Percentiles rank a stretch among this genome's conserved stretches.
phyloP scores from a whole-genome alignment of 2,888 invertebrate genomes.

The Crossocerus cetratus region DNA sequence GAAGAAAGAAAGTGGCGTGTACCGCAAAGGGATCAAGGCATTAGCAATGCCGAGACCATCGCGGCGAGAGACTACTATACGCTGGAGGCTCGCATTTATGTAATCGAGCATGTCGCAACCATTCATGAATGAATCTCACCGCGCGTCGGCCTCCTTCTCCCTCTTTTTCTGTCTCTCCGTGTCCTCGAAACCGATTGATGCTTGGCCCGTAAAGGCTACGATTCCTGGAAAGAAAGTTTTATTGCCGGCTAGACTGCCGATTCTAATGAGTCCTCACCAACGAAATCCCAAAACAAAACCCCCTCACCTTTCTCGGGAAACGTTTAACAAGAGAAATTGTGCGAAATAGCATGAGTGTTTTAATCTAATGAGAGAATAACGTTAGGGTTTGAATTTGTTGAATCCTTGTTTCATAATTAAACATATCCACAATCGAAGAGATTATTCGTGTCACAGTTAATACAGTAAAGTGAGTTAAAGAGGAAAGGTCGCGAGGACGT shows the following conservation, averaged over 20 bases:
- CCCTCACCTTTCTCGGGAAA: too few relatives aligned
- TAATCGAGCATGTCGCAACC: slow-evolving; percentile 71
- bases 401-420: too few relatives aligned
- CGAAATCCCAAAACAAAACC: too few relatives aligned
- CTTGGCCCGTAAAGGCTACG: neutral
- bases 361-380: too few relatives aligned
- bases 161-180: slow-evolving; percentile 16
- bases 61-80: slow-evolving; percentile 47
- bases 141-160: neutral
- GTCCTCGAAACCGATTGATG: slow-evolving; percentile 43
- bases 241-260: neutral
- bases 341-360: too few relatives aligned
- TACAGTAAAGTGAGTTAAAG: too few relatives aligned
- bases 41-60: neutral
- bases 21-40: neutral
- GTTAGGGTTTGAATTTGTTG: too few relatives aligned
- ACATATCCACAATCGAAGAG: too few relatives aligned
- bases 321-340: too few relatives aligned
- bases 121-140: slow-evolving; percentile 70
- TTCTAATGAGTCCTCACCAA: neutral
- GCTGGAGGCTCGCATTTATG: slow-evolving; percentile 59
- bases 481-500: too few relatives aligned
- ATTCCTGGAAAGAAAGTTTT: neutral
- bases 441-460: too few relatives aligned
- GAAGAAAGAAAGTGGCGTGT: neutral